phyloP scores from a whole-genome alignment of 2,888 invertebrate genomes.

The Heliconius hortense region DNA sequence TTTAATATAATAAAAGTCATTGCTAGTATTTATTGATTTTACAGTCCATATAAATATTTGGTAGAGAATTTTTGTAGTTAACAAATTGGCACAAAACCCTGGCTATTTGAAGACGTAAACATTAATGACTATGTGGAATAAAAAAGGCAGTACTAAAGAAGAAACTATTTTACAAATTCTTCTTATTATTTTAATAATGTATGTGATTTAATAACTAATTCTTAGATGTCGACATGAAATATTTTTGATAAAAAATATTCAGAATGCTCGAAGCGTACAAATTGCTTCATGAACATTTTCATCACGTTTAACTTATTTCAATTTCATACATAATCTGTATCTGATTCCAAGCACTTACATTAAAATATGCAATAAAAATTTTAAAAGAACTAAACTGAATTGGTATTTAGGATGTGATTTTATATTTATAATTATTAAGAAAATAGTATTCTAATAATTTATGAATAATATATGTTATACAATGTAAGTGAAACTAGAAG shows the following conservation, averaged over 20 bases:
- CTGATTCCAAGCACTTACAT: slow-evolving; percentile 1
- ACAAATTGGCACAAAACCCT: no score
- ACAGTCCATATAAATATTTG: no score
- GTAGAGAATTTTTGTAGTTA: no score
- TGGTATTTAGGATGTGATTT: neutral
- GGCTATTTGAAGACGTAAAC: no score
- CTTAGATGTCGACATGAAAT: neutral
- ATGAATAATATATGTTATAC: no score
- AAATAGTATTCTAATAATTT: neutral
- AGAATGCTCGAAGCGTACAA: slow-evolving; percentile 14
- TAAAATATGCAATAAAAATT: slow-evolving; percentile 1
- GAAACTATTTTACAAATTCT: neutral
- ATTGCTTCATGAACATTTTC: slow-evolving; percentile 9
- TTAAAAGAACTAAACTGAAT: neutral
- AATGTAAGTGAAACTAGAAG: no score
- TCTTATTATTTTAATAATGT: neutral
- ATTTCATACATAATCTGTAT: slow-evolving; percentile 8
- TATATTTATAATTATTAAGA: neutral
- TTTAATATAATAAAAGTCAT: no score
- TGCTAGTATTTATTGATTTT: no score
- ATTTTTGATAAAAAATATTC: neutral
- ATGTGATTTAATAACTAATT: neutral
- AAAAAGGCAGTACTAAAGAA: neutral
- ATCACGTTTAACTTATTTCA: slow-evolving; percentile 7
- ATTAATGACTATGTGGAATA: no score